Evolutionary conservation across 2,797 vertebrate species (phyloP), one percentile per base, ranked within the genome.

Genomic region (Xenentodon cancila): DNA sequence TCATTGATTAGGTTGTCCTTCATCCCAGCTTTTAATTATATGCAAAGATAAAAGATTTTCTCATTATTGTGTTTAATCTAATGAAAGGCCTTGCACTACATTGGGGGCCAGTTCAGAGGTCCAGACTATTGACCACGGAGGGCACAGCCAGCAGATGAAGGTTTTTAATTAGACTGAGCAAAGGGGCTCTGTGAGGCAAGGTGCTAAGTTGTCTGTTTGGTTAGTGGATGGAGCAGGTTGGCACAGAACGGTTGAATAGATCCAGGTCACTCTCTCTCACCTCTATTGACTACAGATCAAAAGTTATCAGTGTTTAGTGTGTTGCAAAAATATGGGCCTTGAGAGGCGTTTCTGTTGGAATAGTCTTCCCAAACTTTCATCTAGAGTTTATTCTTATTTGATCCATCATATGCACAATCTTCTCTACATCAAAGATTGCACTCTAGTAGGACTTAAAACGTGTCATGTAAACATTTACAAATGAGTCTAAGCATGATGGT

Each of bases 51-150:
- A 96, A 97, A 96, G 95, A 97, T 97, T 95, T 96, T 95, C 94
- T 96, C 96, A 95, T 97, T 95, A 96, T 96, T 96, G 96, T 95
- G 91, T 94, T 96, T 97, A 95, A 97, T 96, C 95, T 96, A 96
- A 96, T 96, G 96, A 94, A 93, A 94, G 93, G 87, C 91, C 95
- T 93, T 94, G 94, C 95, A 94, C 93, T 94, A 95, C 93, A 96
- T 80, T 71, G 91, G 93, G 93, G 93, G 67, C 73, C 62, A 92
- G 95, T 97, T 95, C 95, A 97, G 93, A 94, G 95, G 96, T 95
- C 92, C 92, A 91, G 92, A 92, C 94, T 93, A 90, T 92, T 95
- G 94, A 94, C 95, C 95, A 94, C 93, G 75, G 76, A 84, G 84
- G 87, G 82, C 77, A 75, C 57, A 43, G 64, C 90, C 71, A 80